Percentiles rank a stretch among this genome's conserved stretches.
These are phyloP conservation scores for Paralichthys olivaceus DNA, from an alignment of 2,113 vertebrate species.

Conservation along the genomic window DNA sequence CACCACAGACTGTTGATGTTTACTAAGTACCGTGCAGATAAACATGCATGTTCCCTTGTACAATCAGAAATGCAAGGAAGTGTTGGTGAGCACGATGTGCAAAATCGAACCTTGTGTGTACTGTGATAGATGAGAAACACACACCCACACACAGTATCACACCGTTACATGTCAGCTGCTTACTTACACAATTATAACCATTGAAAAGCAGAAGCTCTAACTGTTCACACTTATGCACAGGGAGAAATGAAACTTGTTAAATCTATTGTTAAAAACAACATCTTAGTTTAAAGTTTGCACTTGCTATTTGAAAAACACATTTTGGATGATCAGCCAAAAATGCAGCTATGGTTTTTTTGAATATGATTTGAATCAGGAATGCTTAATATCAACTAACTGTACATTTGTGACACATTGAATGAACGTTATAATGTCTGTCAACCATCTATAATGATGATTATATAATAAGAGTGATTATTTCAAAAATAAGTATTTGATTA, in stretches of 20 bases:
- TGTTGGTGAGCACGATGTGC: conserved; percentile 47
- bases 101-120: conserved; percentile 34
- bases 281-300: background rate
- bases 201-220: conserved; percentile 70
- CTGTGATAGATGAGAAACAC: conserved; percentile 16
- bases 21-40: conserved; percentile 28
- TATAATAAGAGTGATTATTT: background rate
- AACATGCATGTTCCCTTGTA: conserved; percentile 28
- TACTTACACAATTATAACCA: conserved; percentile 65
- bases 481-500: background rate
- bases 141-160: conserved; percentile 32
- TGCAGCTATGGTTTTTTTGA: too few species aligned
- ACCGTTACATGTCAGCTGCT: conserved; percentile 56
- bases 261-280: conserved; percentile 8
- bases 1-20: conserved; percentile 40
- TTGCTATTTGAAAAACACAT: background rate
- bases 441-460: background rate
- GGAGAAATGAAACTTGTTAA: conserved; percentile 74
- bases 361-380: background rate
- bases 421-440: background rate
- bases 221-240: conserved; percentile 35
- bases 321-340: too few species aligned
- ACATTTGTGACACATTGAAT: too few species aligned
- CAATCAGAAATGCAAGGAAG: conserved; percentile 34
- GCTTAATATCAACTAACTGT: background rate